phyloP scores from a whole-genome alignment of 2,797 vertebrate genomes.

The Aphelocoma californica region DNA sequence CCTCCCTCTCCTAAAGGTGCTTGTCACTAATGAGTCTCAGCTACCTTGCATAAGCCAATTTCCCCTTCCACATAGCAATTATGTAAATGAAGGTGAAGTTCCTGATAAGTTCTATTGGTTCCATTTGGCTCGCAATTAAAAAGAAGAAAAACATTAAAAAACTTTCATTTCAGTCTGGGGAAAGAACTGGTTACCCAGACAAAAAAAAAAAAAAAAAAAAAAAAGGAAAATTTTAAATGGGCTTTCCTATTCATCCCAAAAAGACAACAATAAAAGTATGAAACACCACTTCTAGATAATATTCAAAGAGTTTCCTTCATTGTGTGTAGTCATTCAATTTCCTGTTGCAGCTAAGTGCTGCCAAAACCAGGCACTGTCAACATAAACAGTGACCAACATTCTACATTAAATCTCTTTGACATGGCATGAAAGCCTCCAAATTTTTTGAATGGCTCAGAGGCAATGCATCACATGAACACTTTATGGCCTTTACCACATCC shows the following conservation, averaged over 20 bases:
- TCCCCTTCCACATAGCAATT: not conserved
- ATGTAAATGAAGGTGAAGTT: constrained; percentile 15
- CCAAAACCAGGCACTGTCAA: not conserved
- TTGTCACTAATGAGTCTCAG: not conserved
- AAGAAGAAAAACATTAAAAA: not conserved
- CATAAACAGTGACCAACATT: not conserved
- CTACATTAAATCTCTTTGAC: not conserved
- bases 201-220: not conserved
- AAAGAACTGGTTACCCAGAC: not conserved
- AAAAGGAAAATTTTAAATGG: not conserved
- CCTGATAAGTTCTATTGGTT: not conserved
- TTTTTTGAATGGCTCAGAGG: not conserved
- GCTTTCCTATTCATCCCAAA: not conserved
- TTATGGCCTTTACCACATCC: not conserved
- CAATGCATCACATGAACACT: not conserved
- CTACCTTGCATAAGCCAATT: not conserved
- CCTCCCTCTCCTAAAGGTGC: not conserved
- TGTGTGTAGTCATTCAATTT: not conserved
- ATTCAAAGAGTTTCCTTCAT: not conserved
- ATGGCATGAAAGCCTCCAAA: not conserved
- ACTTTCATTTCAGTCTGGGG: not conserved
- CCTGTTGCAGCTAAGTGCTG: not conserved
- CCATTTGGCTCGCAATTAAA: not conserved
- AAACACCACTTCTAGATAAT: not conserved
- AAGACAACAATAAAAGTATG: not conserved